A percentile compares a stretch with the other conserved stretches of the same genome.
Conservation (phyloP, 2,113 vertebrate genomes). For the Gavia stellata region DNA sequence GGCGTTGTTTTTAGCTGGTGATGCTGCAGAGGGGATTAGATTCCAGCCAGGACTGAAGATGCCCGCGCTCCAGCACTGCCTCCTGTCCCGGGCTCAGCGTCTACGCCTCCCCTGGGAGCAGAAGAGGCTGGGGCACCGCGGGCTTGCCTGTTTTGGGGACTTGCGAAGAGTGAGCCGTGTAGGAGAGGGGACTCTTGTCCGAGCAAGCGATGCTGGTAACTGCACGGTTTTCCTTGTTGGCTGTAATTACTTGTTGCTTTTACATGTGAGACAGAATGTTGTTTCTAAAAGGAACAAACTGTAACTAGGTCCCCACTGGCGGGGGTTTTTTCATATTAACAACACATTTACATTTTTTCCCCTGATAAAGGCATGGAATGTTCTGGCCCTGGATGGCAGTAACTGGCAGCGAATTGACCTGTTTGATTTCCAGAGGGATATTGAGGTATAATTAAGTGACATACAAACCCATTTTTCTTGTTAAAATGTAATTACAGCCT, state of each 20-base stretch:
- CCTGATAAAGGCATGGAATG: slow-evolving; percentile 90
- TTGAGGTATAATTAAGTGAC: slow-evolving; percentile 84
- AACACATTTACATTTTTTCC: not conserved
- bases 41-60: not conserved
- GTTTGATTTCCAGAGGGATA: slow-evolving; percentile 98
- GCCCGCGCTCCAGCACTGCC: fast-evolving
- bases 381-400: slow-evolving; percentile 96
- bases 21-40: not conserved
- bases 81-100: not conserved
- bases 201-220: not conserved
- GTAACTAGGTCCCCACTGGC: not conserved
- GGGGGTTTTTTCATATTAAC: not conserved
- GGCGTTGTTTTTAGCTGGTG: not conserved
- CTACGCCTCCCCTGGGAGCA: fast-evolving
- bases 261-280: not conserved
- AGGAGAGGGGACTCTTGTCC: not conserved
- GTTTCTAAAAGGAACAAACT: not conserved
- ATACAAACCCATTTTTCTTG: slow-evolving; percentile 51
- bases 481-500: slow-evolving; percentile 63
- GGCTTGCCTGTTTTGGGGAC: not conserved
- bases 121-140: not conserved
- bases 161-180: fast-evolving
- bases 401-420: slow-evolving; percentile 99
- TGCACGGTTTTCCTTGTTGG: not conserved
- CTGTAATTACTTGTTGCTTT: not conserved